Evolutionary conservation across 2,113 vertebrate species (phyloP), one percentile per base, ranked within the genome.

Genomic region (Cryptoleucopteryx plumbea): DNA sequence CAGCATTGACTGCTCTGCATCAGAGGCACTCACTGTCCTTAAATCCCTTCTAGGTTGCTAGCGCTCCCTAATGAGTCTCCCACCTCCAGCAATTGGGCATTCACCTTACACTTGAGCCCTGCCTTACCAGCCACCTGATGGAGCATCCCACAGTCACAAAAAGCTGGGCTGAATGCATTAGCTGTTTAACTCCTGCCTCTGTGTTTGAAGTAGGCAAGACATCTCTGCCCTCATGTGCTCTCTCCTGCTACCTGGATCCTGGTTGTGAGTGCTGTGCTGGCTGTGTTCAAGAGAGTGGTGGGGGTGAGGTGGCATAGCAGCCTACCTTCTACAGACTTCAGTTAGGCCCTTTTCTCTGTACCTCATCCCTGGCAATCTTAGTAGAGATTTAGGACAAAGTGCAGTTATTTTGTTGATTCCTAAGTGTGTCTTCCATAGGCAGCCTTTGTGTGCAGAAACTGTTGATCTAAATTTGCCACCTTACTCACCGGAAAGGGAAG

Each of bases 251-350:
- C 72, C 72, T 31, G 68, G 25, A 2, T 53, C 13, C 21, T 2
- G 72, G 21, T 0, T 40, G 66, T 23, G 12, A 29, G 55, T 10
- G 10, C 38, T 4, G 0, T 15, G 61, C 82, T 42, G 70, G 70
- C 29, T 6, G 4, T 11, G 19, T 17, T 43, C 16, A 1, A 2
- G 19, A 12, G 48, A 13, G 36, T 1, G 16, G 26, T 47, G 63
- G 27, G 23, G 40, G 21, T 11, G 36, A 43, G 65, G 32, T 34
- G 52, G 36, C 0, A 0, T 6, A 15, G 55, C 65, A 63, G 72
- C 66, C 43, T 45, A 6, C 80, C 73, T 43, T 27, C 42, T 31
- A 1, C 53, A 3, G 25, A 3, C 43, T 38, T 40, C 52, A 23
- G 8, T 18, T 17, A 3, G 25, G 3, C 56, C 32, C 56, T 52